These are phyloP conservation scores for Cololabis saira DNA, from an alignment of 2,113 vertebrate species.

Conservation along the genomic window DNA sequence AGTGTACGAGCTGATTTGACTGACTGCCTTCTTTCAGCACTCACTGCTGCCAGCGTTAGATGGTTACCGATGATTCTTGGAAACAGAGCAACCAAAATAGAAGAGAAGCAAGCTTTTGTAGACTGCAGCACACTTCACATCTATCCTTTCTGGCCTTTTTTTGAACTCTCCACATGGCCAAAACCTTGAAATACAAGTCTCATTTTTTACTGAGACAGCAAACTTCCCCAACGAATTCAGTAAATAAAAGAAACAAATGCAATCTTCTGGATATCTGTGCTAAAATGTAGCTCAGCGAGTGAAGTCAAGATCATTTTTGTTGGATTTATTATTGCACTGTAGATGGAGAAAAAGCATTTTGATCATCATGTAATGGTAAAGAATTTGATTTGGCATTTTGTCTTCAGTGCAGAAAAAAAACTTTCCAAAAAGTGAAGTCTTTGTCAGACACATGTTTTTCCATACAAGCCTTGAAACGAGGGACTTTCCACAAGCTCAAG, in stretches of 20 bases:
- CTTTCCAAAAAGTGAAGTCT: constrained; percentile 34
- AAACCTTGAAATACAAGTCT: constrained; percentile 27
- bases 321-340: neutral
- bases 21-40: constrained; percentile 35
- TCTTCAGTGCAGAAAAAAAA: constrained; percentile 31
- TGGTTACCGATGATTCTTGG: constrained; percentile 42
- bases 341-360: constrained; percentile 14
- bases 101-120: constrained; percentile 28
- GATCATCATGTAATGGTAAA: constrained; percentile 6
- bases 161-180: constrained; percentile 5
- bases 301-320: neutral
- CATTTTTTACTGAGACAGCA: constrained; percentile 2
- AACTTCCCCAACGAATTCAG: neutral
- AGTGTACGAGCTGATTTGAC: constrained; percentile 16
- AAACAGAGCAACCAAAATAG: constrained; percentile 41
- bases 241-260: constrained; percentile 8
- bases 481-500: constrained; percentile 40
- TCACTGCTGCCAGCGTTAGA: constrained; percentile 19
- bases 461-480: constrained; percentile 22
- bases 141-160: constrained; percentile 15
- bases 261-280: neutral
- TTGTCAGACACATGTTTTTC: constrained; percentile 53
- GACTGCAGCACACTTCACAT: constrained; percentile 14
- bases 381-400: constrained; percentile 30
- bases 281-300: no score